These are phyloP conservation scores for Dione juno DNA, from an alignment of 2,888 invertebrate species.

Conservation along the genomic window DNA sequence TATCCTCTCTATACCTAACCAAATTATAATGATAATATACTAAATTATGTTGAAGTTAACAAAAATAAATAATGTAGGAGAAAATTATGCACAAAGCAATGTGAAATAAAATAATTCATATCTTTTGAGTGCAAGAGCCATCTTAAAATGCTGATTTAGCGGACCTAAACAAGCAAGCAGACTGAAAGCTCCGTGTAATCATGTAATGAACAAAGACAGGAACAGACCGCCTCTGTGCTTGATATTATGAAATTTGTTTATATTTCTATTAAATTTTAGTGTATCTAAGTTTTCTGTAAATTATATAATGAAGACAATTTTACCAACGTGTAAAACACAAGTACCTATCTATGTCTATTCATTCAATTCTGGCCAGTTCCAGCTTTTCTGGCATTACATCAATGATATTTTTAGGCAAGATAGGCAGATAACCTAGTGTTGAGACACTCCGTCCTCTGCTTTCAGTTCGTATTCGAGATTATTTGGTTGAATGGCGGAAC, in stretches of 20 bases:
- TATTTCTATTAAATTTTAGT: neutral
- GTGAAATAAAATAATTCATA: constrained; percentile 28
- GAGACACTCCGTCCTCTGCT: too few relatives aligned
- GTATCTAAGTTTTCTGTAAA: neutral
- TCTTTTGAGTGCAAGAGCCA: constrained; percentile 9
- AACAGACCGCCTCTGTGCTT: constrained; percentile 1
- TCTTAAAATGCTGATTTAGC: constrained; percentile 29
- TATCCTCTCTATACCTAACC: too few relatives aligned
- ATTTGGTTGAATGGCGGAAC: too few relatives aligned
- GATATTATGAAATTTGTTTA: neutral
- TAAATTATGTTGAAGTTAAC: neutral
- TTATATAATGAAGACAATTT: neutral
- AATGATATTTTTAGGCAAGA: too few relatives aligned
- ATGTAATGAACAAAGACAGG: constrained; percentile 24
- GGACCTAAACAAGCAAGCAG: constrained; percentile 28
- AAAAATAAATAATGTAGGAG: neutral
- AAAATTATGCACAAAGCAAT: constrained; percentile 29
- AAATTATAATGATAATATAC: neutral
- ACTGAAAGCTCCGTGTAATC: constrained; percentile 18
- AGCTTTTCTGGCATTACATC: too few relatives aligned
- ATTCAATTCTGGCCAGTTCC: too few relatives aligned
- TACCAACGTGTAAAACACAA: too few relatives aligned
- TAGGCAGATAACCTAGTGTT: too few relatives aligned
- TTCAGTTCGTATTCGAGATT: too few relatives aligned
- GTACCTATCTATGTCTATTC: too few relatives aligned